Conservation (phyloP, 2,888 invertebrate genomes). For the Trisateles emortualis region DNA sequence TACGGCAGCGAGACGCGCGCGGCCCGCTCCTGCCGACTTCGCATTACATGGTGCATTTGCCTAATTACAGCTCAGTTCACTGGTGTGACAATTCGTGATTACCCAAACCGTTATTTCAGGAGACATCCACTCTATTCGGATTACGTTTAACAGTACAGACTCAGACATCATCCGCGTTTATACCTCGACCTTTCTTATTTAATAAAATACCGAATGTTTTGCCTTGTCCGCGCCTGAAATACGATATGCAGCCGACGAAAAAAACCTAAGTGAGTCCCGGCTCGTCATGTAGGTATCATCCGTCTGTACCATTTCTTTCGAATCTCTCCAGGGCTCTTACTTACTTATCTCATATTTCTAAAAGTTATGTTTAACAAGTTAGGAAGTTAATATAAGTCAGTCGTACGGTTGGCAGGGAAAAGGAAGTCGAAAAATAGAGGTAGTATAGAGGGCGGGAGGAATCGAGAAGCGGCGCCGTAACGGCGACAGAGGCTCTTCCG, state of each 20-base stretch:
- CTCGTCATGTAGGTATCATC: conserved; percentile 58
- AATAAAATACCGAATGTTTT: conserved; percentile 62
- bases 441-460: conserved; percentile 66
- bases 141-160: conserved; percentile 59
- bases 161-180: conserved; percentile 59
- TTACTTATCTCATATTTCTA: conserved; percentile 76
- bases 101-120: conserved; percentile 72
- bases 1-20: conserved; percentile 60
- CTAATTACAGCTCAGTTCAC: conserved; percentile 81
- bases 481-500: conserved; percentile 53
- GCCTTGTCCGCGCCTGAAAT: conserved; percentile 44
- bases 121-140: conserved; percentile 65
- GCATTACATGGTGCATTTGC: conserved; percentile 83
- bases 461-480: conserved; percentile 69
- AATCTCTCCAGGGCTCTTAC: conserved; percentile 68
- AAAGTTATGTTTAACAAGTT: conserved; percentile 81
- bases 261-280: conserved; percentile 57
- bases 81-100: conserved; percentile 80
- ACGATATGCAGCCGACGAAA: conserved; percentile 56
- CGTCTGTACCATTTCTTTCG: conserved; percentile 64
- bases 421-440: conserved; percentile 76
- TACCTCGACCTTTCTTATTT: conserved; percentile 57
- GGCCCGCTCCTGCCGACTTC: conserved; percentile 56
- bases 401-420: conserved; percentile 69
- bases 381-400: conserved; percentile 80